These are phyloP conservation scores for Notolepis coatsorum DNA, from an alignment of 2,797 vertebrate genomes.

Conservation along the genomic window DNA sequence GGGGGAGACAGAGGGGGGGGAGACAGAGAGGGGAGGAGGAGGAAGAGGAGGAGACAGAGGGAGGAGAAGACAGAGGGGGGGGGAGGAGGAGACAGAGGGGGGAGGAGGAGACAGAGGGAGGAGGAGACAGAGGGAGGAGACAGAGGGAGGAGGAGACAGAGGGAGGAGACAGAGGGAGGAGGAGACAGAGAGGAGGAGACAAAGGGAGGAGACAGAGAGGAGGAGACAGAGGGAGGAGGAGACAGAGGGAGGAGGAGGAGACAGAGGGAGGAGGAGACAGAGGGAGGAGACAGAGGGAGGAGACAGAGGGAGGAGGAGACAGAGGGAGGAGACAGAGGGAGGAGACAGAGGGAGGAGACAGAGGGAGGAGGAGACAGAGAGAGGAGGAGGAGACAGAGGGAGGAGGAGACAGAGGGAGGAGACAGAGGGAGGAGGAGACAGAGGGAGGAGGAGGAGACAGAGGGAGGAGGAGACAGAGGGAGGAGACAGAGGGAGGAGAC, in stretches of 20 bases:
- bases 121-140: too few relatives aligned
- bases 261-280: not conserved
- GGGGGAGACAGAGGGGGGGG: too few relatives aligned
- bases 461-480: not conserved
- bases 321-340: not conserved
- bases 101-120: too few relatives aligned
- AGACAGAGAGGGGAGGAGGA: constrained; percentile 7
- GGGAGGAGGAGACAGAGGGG: too few relatives aligned
- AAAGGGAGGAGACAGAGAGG: too few relatives aligned
- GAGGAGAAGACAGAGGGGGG: constrained; percentile 1
- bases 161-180: not conserved
- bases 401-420: too few relatives aligned
- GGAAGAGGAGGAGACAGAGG: not conserved
- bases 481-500: not conserved
- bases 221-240: not conserved
- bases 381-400: too few relatives aligned
- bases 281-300: too few relatives aligned
- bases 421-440: too few relatives aligned
- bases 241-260: not conserved
- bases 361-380: too few relatives aligned
- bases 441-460: too few relatives aligned
- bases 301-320: not conserved
- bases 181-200: too few relatives aligned
- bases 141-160: not conserved
- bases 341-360: not conserved